Evolutionary conservation across 2,113 vertebrate genomes (phyloP).

Genomic region (Maccullochella peelii): DNA sequence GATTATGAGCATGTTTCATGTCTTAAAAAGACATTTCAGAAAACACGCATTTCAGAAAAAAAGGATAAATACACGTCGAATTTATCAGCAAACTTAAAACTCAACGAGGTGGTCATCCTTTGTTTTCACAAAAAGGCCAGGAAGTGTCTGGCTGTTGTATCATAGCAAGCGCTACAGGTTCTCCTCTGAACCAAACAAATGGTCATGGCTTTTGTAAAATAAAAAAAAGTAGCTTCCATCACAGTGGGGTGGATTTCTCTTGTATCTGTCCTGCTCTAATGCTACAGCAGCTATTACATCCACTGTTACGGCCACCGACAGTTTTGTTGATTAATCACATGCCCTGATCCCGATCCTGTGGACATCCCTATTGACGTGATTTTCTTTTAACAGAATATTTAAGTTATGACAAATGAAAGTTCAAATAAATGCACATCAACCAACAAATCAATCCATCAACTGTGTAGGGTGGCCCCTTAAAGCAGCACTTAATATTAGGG

Average conservation of each 20-base stretch:
- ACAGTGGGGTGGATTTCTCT: too few species aligned
- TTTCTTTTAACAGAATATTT: neutral
- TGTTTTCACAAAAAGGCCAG: too few species aligned
- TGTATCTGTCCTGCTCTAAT: too few species aligned
- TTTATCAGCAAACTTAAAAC: too few species aligned
- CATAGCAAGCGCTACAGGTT: neutral
- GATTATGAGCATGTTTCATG: too few species aligned
- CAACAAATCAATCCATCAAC: neutral
- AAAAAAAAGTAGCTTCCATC: neutral
- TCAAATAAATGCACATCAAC: neutral
- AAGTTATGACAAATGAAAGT: neutral
- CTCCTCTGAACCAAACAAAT: neutral
- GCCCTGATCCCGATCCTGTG: neutral
- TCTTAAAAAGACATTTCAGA: too few species aligned
- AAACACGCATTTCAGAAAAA: too few species aligned
- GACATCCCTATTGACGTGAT: neutral
- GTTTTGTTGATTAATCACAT: neutral
- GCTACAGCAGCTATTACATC: neutral
- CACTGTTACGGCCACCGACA: neutral
- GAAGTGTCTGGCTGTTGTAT: too few species aligned
- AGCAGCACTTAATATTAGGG: neutral
- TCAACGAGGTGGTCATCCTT: too few species aligned
- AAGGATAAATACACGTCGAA: too few species aligned
- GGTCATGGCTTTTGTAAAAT: neutral
- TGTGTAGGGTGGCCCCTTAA: neutral